Base-by-base conservation (phyloP, 2,797 vertebrate genomes). In the Myripristis jacobus region DNA sequence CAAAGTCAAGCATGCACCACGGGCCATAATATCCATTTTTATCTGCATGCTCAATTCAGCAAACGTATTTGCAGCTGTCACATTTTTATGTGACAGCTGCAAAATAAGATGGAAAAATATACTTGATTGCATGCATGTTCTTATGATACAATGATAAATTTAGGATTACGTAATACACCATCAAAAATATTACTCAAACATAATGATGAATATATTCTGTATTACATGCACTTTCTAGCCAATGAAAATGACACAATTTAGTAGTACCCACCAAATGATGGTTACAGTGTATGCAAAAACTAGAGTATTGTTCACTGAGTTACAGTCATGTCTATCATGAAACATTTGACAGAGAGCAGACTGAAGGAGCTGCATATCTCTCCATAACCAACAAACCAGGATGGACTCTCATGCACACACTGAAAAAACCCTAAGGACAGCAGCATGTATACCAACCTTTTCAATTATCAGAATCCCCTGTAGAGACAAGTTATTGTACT, bases 401-500 rank as follows among this genome's bases (percentile, higher is more conserved):
- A 53, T 53, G 24, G 51, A 13, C 16, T 53, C 51, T 5, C 27
- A 18, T 29, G 29, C 25, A 29, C 51, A 29, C 24, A 29, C 4
- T 16, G 51, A 25, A 29, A 60, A 55, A 9, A 29, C 4, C 16
- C 12, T 29, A 15, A 8, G 15, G 25, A 13, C 16, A 29, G 18
- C 51, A 31, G 51, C 16, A 41, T 15, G 11, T 12, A 2, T 13
- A 43, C 47, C 25, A 57, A 58, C 12, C 12, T n/a, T 48, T 54
- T 59, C 38, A 78, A 24, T 66, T 29, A 63, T 48, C 24, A 62
- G 38, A 47, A 55, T 61, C 41, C 44, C 22, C 21, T 50, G 15
- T 24, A 46, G 19, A 5, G n/a, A 56, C 25, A 27, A 53, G 25
- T 50, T 54, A 0, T 31, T 55, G 3, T 47, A 47, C 5, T n/a